Conservation (phyloP, 2,113 vertebrate genomes). For the Coptodon rendalli region DNA sequence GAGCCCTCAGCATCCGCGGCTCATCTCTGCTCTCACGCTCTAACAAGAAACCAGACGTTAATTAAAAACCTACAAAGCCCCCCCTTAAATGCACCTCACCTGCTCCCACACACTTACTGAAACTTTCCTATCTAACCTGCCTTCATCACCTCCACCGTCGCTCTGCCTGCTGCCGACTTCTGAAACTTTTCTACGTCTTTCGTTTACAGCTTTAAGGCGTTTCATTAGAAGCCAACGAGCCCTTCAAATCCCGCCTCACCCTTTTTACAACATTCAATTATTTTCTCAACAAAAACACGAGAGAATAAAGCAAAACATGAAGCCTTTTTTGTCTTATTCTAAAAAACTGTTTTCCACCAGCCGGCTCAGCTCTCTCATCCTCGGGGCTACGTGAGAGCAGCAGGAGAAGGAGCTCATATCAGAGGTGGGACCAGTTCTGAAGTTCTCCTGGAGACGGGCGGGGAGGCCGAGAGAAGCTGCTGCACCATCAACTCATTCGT, state of each 20-base stretch:
- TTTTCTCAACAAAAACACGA: not conserved
- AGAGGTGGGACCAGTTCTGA: not conserved
- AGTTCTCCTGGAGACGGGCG: not conserved
- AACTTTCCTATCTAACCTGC: not conserved
- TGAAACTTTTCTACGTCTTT: not conserved
- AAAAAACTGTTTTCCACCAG: not conserved
- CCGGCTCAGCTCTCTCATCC: not conserved
- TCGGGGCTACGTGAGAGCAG: not conserved
- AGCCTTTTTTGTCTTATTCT: not conserved
- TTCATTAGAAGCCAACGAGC: not conserved
- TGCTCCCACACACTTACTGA: not conserved
- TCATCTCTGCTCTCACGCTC: not conserved
- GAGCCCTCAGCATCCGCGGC: not conserved
- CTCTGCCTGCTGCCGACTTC: not conserved
- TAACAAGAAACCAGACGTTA: not conserved
- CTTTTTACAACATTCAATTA: not conserved
- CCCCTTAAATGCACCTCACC: not conserved
- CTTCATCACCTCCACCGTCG: not conserved
- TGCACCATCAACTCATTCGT: not conserved
- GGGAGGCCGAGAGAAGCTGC: not conserved
- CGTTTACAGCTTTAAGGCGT: not conserved
- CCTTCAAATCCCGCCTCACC: not conserved
- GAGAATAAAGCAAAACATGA: not conserved
- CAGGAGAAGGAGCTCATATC: not conserved
- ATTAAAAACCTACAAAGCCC: conserved; percentile 37